Evolutionary conservation across 2,113 vertebrate genomes (phyloP), one percentile per base, ranked within the genome.

Genomic region (Lasiurus cinereus): DNA sequence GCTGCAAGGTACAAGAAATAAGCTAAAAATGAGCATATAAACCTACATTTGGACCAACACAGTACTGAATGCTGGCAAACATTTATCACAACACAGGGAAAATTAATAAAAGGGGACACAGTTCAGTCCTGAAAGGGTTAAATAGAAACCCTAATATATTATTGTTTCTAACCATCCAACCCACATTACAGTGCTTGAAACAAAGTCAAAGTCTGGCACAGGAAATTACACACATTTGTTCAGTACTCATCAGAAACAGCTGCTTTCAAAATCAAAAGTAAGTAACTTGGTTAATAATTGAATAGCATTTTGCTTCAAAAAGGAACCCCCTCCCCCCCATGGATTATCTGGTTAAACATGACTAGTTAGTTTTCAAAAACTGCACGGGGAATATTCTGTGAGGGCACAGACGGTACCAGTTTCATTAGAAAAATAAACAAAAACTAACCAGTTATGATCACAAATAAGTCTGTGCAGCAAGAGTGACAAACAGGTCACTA

Each of bases 161-260:
- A 96, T 90, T 98, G 97, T 98, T 97, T 98, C 97, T 97, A 98
- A 99, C 97, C 98, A 99, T 99, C 98, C 98, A 98, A 98, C 98
- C 98, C 98, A 98, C 98, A 98, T 98, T 99, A 99, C 99, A 99
- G 99, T 99, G 98, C 99, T 99, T 99, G 98, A 98, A 98, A 98
- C 95, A 98, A 98, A 98, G 97, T 98, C 95, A 97, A 98, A 98
- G 98, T 99, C 99, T 99, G 99, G 98, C 98, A 99, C 99, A 98
- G 98, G 98, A 98, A 98, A 98, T 97, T 97, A 98, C 97, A 99
- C 98, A 99, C 98, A 98, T 98, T 99, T 99, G 99, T 99, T 99
- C 99, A 98, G 98, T 98, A 99, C 98, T 99, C 99, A 97, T 98
- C 97, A 98, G 96, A 98, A 97, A 98, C 98, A 99, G 98, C 98